Evolutionary conservation across 2,113 vertebrate species (phyloP), one percentile per base, ranked within the genome.

Genomic region (Spea bombifrons): DNA sequence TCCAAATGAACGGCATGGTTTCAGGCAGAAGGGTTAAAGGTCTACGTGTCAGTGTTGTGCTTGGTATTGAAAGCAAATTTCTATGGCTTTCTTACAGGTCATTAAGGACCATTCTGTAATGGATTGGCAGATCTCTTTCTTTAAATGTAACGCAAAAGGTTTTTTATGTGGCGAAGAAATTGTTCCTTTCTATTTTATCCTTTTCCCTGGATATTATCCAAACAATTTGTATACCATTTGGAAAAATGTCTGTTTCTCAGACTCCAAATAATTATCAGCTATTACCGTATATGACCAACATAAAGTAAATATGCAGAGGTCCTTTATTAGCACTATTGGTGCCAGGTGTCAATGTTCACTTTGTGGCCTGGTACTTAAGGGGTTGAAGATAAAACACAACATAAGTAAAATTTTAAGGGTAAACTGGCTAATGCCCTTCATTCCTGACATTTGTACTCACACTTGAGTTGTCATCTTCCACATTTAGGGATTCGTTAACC

Each of bases 51-150:
- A 64, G n/a, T 65, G 3, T 46, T 70, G 15, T 78, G 76, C 13
- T 78, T 48, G 47, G 48, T 5, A 44, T 44, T 15, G 12, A 30
- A 8, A 17, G 12, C 4, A 45, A 17, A 64, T 65, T 53, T 71
- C 30, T 71, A 7, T 72, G 76, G 76, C 59, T 71, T 71, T 61
- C n/a, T 53, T 53, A 53, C 57, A 78, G 59, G 53, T 78, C 76
- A 71, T 78, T 78, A 78, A 78, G 59, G 5, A 15, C 17, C 49
- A 55, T 78, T 15, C 8, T 71, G 76, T 78, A 78, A 78, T 71
- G 47, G 68, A 10, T 47, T 78, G 76, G 76, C 76, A 78, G 66
- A 15, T 49, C 9, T 15, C 4, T 46, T 7, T 44, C 57, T 71
- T 49, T 76, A 52, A 44, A 30, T 30, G 30, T 30, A 30, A 30